Evolutionary conservation across 2,888 invertebrate genomes (phyloP), one percentile per base, ranked within the genome.

Genomic region (Panorpa germanica): DNA sequence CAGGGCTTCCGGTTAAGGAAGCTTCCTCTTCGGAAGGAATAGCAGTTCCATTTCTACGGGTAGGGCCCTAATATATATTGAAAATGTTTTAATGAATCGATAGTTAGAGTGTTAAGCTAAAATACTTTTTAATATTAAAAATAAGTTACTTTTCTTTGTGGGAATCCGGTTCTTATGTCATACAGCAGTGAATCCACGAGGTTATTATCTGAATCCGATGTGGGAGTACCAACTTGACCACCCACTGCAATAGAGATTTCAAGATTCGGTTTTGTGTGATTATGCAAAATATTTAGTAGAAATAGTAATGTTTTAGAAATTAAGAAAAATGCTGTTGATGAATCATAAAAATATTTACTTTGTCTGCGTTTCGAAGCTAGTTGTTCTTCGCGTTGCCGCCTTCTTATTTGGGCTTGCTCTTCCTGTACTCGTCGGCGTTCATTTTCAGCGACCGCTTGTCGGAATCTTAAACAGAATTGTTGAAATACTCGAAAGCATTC

Each of bases 401-500:
- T 61, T 28, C 85, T 55, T 2, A 77, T 70, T 28, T 73, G 75
- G 1, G 85, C 82, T 50, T 86, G 86, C 48, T 83, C 83, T 48
- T 91, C 90, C 46, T 81, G 74, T 15, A 76, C 64, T 33, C 70
- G 64, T 4, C 91, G 63, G 23, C 82, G 60, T 45, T 77, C 80
- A 53, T 93, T 93, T 48, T 93, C 91, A 34, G 69, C 58, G 8
- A 77, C 72, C 0, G 85, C 83, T 40, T 80, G 72, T 32, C 71
- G 72, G 56, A 86, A 86, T 55, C 82, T 81, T 37, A 70, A 69
- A 50, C 86, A 86, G 60, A 95, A 93, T 25, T 69, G 70, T 43
- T 81, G 78, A 47, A 95, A 74, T 39, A 83, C 77, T 53, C 77
- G 76, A 46, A 90, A 85, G 46, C 91, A 91, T 49, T 95, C 93